Evolutionary conservation across 2,113 vertebrate genomes (phyloP), one percentile per base, ranked within the genome.

Genomic region (Buteo buteo): DNA sequence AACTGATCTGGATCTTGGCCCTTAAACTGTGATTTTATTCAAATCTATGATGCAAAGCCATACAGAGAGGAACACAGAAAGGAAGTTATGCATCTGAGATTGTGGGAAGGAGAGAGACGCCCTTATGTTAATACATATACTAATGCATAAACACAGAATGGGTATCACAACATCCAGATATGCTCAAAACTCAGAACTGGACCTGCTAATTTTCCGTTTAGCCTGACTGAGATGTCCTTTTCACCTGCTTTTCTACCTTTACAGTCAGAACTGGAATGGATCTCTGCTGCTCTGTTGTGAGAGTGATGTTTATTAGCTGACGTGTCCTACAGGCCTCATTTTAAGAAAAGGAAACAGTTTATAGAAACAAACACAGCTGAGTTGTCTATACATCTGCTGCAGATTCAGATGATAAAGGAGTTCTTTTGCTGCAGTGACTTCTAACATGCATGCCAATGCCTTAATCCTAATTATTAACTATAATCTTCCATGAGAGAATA

Each of bases 381-480:
- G 22, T 5, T 58, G 7, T 32, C 50, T 62, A 28, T 55, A 38
- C 24, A 71, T 7, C 28, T 78, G 42, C 31, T 67, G 26, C 12
- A 74, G 55, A 59, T 42, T 82, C 69, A 74, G 42, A 57, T 40
- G n/a, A 93, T 22, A 55, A 47, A 78, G 22, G 65, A 72, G 38
- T 52, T 65, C 24, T 71, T 44, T 54, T 57, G 52, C 57, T 85
- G 32, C 65, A 87, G 52, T 13, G 36, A 72, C 89, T 96, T 89
- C 65, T 89, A 65, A 55, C 61, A 74, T 49, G 44, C 40, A 82
- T 65, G 66, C 24, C 40, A 74, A 61, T 65, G 28, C 26, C 25
- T 89, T 94, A 89, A 93, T 91, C 73, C 81, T 82, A 91, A 87
- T 95, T 93, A 94, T 91, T 86, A 94, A 84, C 69, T 52, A 26